A percentile compares a stretch with the other conserved stretches of the same genome.
Evolutionary conservation across 2,888 invertebrate genomes (phyloP).

Genomic region (Tachina lurida): DNA sequence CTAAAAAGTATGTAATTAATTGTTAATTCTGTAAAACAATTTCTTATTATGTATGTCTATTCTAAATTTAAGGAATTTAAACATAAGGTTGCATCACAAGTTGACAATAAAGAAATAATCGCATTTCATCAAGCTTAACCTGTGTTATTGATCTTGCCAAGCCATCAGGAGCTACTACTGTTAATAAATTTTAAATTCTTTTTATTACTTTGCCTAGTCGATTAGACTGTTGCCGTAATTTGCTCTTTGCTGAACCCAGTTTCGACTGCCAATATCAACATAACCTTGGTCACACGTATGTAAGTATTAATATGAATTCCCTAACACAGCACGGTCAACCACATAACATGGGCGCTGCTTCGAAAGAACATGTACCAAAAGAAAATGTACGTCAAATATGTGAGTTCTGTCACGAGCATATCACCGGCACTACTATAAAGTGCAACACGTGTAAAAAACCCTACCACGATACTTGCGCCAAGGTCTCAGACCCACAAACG

Average conservation of each 20-base stretch:
- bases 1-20: too few species aligned
- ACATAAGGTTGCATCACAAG: too few species aligned
- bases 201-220: not conserved
- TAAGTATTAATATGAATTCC: too few species aligned
- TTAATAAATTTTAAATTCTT: too few species aligned
- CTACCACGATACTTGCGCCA: conserved; percentile 37
- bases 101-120: too few species aligned
- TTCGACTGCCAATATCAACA: conserved; percentile 3
- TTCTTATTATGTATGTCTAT: too few species aligned
- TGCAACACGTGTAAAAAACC: conserved; percentile 46
- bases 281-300: conserved; percentile 54
- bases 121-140: too few species aligned
- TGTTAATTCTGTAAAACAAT: too few species aligned
- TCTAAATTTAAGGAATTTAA: too few species aligned
- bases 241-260: not conserved
- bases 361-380: conserved; percentile 11
- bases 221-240: not conserved
- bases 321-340: conserved; percentile 30
- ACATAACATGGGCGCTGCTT: conserved; percentile 31
- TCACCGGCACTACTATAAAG: not conserved
- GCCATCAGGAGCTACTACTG: too few species aligned
- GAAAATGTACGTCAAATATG: conserved; percentile 37
- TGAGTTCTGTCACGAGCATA: conserved; percentile 39
- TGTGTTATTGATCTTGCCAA: too few species aligned
- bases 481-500: conserved; percentile 19